A percentile compares a stretch with the other conserved stretches of the same genome.
Conservation (phyloP, 2,113 vertebrate genomes). For the Tretioscincus oriximinensis region DNA sequence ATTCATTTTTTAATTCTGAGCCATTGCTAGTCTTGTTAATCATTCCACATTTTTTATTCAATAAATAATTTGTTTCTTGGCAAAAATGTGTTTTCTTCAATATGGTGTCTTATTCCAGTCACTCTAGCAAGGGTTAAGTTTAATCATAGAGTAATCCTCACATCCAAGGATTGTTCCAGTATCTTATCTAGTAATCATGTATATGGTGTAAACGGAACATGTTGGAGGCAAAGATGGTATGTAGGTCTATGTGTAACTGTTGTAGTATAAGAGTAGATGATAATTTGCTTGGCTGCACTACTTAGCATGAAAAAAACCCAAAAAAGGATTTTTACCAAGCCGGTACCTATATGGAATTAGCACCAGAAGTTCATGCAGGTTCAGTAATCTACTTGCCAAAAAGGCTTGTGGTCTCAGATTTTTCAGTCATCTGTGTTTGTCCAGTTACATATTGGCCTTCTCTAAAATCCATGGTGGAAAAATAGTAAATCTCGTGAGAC, state of each 20-base stretch:
- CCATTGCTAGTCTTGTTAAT: background rate
- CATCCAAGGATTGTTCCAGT: background rate
- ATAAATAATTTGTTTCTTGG: background rate
- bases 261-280: background rate
- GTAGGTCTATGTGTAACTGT: background rate
- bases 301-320: too few relatives aligned
- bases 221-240: background rate
- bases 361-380: too few relatives aligned
- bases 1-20: background rate
- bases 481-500: too few relatives aligned
- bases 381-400: too few relatives aligned
- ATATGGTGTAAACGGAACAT: background rate
- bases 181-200: background rate
- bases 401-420: too few relatives aligned
- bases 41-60: background rate
- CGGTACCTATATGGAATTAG: too few relatives aligned
- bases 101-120: background rate
- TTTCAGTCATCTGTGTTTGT: too few relatives aligned
- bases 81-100: rapidly evolving
- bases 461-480: too few relatives aligned
- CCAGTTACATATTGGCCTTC: too few relatives aligned
- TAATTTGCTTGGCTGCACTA: background rate
- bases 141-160: background rate
- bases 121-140: background rate
- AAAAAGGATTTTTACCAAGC: too few relatives aligned